Evolutionary conservation across 2,888 invertebrate genomes (phyloP).

Genomic region (Schizaphis graminum): DNA sequence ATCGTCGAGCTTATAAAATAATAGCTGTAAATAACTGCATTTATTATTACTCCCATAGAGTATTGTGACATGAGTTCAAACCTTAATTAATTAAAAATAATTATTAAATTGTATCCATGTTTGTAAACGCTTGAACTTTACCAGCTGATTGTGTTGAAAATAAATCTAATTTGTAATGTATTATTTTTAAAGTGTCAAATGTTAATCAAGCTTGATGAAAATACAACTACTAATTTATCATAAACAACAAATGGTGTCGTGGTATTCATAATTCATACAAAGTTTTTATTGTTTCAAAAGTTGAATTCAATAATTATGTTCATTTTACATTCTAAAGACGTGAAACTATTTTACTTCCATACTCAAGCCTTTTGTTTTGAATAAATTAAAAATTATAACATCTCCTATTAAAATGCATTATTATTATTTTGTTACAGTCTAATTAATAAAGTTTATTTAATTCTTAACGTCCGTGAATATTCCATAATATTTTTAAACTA

Average conservation of each 20-base stretch:
- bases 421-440: neutral
- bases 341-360: neutral
- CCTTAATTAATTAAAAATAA: neutral
- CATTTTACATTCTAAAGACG: neutral
- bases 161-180: neutral
- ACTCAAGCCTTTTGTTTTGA: neutral
- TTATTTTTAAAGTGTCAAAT: neutral
- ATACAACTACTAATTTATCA: neutral
- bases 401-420: neutral
- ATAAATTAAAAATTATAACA: neutral
- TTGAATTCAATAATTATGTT: neutral
- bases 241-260: neutral
- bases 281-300: slow-evolving; percentile 11
- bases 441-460: neutral
- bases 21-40: neutral
- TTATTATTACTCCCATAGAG: no score
- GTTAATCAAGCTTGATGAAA: neutral
- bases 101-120: neutral
- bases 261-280: neutral
- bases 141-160: neutral
- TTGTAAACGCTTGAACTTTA: neutral
- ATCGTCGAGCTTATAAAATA: neutral
- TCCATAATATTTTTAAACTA: neutral
- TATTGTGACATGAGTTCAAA: neutral
- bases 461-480: neutral